These are phyloP conservation scores for Actias luna DNA, from an alignment of 2,888 invertebrate species.

Conservation along the genomic window DNA sequence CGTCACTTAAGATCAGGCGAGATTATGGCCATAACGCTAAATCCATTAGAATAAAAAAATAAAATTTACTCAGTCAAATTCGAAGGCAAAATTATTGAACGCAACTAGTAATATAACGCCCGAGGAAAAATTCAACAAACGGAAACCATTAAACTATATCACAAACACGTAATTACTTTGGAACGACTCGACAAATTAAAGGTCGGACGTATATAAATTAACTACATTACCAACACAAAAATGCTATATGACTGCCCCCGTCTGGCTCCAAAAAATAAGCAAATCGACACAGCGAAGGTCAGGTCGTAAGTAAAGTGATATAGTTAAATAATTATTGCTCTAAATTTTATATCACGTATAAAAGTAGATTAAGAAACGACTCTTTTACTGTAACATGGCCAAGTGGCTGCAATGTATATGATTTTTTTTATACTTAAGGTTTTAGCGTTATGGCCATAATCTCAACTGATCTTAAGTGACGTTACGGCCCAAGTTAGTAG, in stretches of 20 bases:
- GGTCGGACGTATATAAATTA: slow-evolving; percentile 10
- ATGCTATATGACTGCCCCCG: slow-evolving; percentile 4
- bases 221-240: slow-evolving; percentile 7
- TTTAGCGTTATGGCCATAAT: too few species aligned
- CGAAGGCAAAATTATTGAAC: slow-evolving; percentile 1
- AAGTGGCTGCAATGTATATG: too few species aligned
- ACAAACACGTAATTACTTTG: slow-evolving; percentile 17
- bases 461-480: too few species aligned
- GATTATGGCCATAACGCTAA: too few species aligned
- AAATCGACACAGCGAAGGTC: not conserved
- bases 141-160: not conserved
- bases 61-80: not conserved
- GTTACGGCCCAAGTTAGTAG: too few species aligned
- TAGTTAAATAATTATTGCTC: not conserved
- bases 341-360: not conserved
- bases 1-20: too few species aligned
- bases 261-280: not conserved
- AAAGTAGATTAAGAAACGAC: not conserved
- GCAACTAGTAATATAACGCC: not conserved
- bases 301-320: not conserved
- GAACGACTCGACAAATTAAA: slow-evolving; percentile 10
- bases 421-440: too few species aligned
- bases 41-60: too few species aligned
- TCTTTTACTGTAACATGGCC: not conserved
- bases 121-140: not conserved